A percentile compares a stretch with the other conserved stretches of the same genome.
These are phyloP conservation scores for Clistopyga incitator DNA, from an alignment of 2,888 invertebrate species.

Conservation along the genomic window DNA sequence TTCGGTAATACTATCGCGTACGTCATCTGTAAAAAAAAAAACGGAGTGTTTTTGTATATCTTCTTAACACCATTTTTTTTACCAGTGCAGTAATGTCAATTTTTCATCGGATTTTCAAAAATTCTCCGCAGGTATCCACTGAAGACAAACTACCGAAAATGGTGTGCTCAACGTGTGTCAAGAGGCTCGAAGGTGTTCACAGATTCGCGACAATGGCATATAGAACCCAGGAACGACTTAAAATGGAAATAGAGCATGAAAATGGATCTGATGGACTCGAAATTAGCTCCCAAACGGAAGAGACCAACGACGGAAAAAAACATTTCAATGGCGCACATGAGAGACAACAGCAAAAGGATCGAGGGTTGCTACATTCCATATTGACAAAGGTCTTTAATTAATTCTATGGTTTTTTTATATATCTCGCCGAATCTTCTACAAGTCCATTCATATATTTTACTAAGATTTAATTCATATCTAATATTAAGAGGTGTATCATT, in stretches of 20 bases:
- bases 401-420: neutral
- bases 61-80: no score
- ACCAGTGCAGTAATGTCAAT: no score
- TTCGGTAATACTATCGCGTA: no score
- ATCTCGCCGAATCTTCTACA: neutral
- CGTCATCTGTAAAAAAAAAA: neutral
- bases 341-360: slow-evolving; percentile 80
- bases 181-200: slow-evolving; percentile 88
- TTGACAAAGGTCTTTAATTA: slow-evolving; percentile 84
- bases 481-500: no score
- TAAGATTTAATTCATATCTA: neutral
- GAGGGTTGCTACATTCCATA: slow-evolving; percentile 85
- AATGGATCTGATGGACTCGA: slow-evolving; percentile 48
- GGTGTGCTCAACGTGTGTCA: slow-evolving; percentile 88
- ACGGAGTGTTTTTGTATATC: no score
- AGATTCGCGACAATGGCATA: slow-evolving; percentile 89
- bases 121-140: slow-evolving; percentile 86
- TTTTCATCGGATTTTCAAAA: no score
- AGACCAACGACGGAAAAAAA: slow-evolving; percentile 37
- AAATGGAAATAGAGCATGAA: slow-evolving; percentile 76
- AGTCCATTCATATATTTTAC: neutral
- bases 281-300: slow-evolving; percentile 9
- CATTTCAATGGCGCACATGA: slow-evolving; percentile 45
- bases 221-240: slow-evolving; percentile 87
- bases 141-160: slow-evolving; percentile 89